Evolutionary conservation across 35 echinoderm and acorn worm species (phyloP), one percentile per base, ranked within the genome.

Genomic region (Ophiothrix spiculata): DNA sequence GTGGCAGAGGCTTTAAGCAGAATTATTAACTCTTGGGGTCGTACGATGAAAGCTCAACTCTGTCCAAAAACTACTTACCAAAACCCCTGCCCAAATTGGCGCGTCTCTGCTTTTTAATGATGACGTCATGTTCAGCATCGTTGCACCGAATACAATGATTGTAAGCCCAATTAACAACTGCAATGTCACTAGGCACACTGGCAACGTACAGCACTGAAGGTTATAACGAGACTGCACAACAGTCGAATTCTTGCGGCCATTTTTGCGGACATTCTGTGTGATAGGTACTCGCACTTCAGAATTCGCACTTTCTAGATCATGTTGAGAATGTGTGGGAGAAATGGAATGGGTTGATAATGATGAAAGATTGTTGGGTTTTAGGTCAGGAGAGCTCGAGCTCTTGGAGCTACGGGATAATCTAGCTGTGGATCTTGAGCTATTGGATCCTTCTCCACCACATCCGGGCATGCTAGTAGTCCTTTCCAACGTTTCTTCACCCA

Each of bases 41-140:
- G n/a, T n/a, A n/a, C n/a, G n/a, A n/a, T n/a, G n/a, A n/a, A n/a
- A n/a, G n/a, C n/a, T n/a, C n/a, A n/a, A n/a, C n/a, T n/a, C n/a
- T n/a, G n/a, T n/a, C n/a, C n/a, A n/a, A n/a, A n/a, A n/a, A n/a
- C n/a, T n/a, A 99, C 96, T 94, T 86, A 99, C 96, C 92, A 91
- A 80, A 78, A 94, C 80, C 36, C 96, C 96, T 33, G 96, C 92
- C 96, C 96, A 99, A 84, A 94, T 94, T 2, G 96, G 96, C 37
- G 96, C 92, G 89, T 99, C 96, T 39, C 96, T 87, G 32, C 78
- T 83, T 83, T 88, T 90, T 17, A 99, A 36, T 37, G 96, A 99
- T 23, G 96, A 92, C 38, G 91, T 89, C 92, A 99, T 99, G 36
- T 86, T 38, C 34, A 94, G 37, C 96, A 99, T 99, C 35, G 92